A percentile compares a stretch with the other conserved stretches of the same genome.
Evolutionary conservation across 1,140 invertebrate genomes (phyloP).

Genomic region (Drosophila jambulina): DNA sequence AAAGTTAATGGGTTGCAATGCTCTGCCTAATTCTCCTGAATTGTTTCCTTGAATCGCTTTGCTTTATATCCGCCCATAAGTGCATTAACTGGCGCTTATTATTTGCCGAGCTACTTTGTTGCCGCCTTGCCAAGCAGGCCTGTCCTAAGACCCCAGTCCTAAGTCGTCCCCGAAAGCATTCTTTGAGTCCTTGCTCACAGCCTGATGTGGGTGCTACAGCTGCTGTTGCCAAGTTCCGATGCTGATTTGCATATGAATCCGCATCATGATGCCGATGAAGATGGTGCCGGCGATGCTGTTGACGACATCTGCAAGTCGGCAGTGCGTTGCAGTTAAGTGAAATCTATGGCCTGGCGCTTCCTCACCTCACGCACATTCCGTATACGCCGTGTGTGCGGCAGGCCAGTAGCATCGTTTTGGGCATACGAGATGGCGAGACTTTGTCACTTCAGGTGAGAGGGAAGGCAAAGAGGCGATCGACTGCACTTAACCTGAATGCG

Average conservation of each 20-base stretch:
- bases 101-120: conserved; percentile 51
- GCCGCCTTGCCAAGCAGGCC: conserved; percentile 11
- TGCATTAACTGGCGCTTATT: conserved; percentile 42
- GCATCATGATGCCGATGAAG: conserved; percentile 69
- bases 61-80: conserved; percentile 16
- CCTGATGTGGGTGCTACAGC: conserved; percentile 1
- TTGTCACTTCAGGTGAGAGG: conserved; percentile 54
- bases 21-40: background rate
- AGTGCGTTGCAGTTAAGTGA: conserved; percentile 64
- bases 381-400: conserved; percentile 63
- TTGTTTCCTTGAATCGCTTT: conserved; percentile 6
- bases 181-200: conserved; percentile 19
- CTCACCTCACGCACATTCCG: conserved; percentile 41
- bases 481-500: conserved; percentile 19
- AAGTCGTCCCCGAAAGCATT: conserved; percentile 21
- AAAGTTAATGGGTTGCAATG: too few species aligned
- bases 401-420: conserved; percentile 44
- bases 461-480: conserved; percentile 42
- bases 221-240: conserved; percentile 50
- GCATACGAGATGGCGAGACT: conserved; percentile 47
- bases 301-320: conserved; percentile 57
- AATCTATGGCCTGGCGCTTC: conserved; percentile 61
- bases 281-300: conserved; percentile 44
- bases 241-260: conserved; percentile 79
- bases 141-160: conserved; percentile 2